Evolutionary conservation across 2,888 invertebrate genomes (phyloP).

Genomic region (Piscicola geometra): DNA sequence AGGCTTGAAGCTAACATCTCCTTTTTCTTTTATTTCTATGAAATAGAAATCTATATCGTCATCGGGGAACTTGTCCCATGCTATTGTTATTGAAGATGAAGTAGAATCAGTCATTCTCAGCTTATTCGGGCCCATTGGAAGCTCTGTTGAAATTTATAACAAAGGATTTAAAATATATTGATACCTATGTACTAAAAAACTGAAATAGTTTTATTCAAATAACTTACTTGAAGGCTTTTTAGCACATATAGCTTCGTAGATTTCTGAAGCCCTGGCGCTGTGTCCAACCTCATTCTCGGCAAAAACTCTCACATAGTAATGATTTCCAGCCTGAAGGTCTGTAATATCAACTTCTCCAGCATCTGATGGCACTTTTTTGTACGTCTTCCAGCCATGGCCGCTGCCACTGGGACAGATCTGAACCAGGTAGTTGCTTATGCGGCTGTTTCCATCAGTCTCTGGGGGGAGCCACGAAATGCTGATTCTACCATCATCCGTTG

Average conservation of each 20-base stretch:
- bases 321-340: constrained; percentile 37
- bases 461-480: constrained; percentile 51
- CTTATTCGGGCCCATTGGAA: constrained; percentile 28
- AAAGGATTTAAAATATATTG: neutral
- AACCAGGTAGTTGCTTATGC: constrained; percentile 49
- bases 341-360: constrained; percentile 52
- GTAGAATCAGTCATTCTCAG: constrained; percentile 16
- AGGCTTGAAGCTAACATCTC: constrained; percentile 27
- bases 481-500: constrained; percentile 27
- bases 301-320: constrained; percentile 77
- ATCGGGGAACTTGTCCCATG: constrained; percentile 52
- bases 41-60: constrained; percentile 47
- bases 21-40: constrained; percentile 41
- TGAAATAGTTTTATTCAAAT: neutral
- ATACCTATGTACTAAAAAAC: neutral
- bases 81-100: constrained; percentile 32
- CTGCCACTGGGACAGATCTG: constrained; percentile 47
- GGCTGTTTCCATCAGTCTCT: constrained; percentile 48
- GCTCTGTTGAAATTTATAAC: constrained; percentile 13
- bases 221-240: constrained; percentile 49
- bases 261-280: constrained; percentile 48
- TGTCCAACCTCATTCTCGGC: constrained; percentile 77
- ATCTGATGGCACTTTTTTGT: constrained; percentile 84
- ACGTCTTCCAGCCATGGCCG: constrained; percentile 69
- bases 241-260: constrained; percentile 40